phyloP scores from a whole-genome alignment of 2,888 invertebrate species.

The Peribatodes rhomboidaria region DNA sequence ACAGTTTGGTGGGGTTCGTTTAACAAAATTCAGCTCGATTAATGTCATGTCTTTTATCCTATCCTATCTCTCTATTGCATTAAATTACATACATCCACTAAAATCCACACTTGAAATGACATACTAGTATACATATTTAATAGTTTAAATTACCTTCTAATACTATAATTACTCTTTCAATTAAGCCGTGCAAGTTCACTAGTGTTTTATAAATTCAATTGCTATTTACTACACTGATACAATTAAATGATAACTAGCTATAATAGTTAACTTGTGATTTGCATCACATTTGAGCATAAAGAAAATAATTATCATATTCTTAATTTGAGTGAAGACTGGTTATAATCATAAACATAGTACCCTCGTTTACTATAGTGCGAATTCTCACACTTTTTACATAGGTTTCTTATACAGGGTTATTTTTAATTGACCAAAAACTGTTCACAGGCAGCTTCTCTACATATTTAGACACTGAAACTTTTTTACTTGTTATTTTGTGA shows the following conservation, averaged over 20 bases:
- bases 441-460: no score
- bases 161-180: constrained; percentile 24
- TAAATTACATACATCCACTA: constrained; percentile 13
- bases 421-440: no score
- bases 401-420: not conserved
- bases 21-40: constrained; percentile 14
- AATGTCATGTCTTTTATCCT: constrained; percentile 34
- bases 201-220: constrained; percentile 12
- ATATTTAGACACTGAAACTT: no score
- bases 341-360: not conserved
- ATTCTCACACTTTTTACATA: not conserved
- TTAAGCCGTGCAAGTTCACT: constrained; percentile 29
- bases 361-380: not conserved
- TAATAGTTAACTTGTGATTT: constrained; percentile 30
- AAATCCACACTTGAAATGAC: constrained; percentile 23
- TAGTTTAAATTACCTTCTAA: constrained; percentile 14
- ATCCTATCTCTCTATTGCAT: constrained; percentile 4
- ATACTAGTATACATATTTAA: constrained; percentile 2
- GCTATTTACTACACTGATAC: constrained; percentile 11
- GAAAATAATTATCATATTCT: constrained; percentile 3
- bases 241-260: constrained; percentile 13
- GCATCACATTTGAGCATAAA: constrained; percentile 32
- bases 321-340: constrained; percentile 9
- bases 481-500: no score
- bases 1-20: constrained; percentile 29